Conservation (phyloP, 1,140 invertebrate species). For the Zaprionus ghesquierei region DNA sequence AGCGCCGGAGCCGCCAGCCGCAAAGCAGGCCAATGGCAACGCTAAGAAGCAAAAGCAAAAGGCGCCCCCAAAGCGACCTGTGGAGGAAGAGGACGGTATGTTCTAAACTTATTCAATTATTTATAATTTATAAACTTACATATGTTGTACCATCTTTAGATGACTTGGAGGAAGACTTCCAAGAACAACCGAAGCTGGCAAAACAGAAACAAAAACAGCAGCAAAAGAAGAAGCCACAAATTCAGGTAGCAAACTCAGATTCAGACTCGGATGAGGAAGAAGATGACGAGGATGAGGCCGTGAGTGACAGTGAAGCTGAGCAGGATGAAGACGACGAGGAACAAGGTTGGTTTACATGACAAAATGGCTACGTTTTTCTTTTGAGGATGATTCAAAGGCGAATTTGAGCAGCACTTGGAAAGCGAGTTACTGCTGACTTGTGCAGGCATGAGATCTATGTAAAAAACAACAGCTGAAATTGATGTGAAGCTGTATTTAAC, state of each 20-base stretch:
- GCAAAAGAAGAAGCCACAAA: constrained; percentile 61
- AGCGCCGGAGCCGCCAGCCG: background rate
- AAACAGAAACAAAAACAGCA: constrained; percentile 49
- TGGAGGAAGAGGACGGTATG: constrained; percentile 42
- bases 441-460: constrained; percentile 46
- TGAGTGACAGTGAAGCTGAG: constrained; percentile 17
- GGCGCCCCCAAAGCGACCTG: constrained; percentile 17
- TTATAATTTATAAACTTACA: background rate
- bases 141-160: constrained; percentile 33
- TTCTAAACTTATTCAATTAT: background rate
- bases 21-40: constrained; percentile 38
- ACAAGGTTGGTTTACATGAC: constrained; percentile 7
- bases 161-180: constrained; percentile 64
- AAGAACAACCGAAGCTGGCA: constrained; percentile 38
- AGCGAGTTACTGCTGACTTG: constrained; percentile 61
- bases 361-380: background rate
- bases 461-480: constrained; percentile 38
- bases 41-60: constrained; percentile 42
- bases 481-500: too few relatives aligned
- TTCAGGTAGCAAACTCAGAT: constrained; percentile 66
- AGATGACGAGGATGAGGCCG: constrained; percentile 18
- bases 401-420: constrained; percentile 57
- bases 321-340: constrained; percentile 24
- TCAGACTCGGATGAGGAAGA: constrained; percentile 50
- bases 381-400: constrained; percentile 73